Evolutionary conservation across 2,888 invertebrate species (phyloP), one percentile per base, ranked within the genome.

Genomic region (Thereva nobilitata): DNA sequence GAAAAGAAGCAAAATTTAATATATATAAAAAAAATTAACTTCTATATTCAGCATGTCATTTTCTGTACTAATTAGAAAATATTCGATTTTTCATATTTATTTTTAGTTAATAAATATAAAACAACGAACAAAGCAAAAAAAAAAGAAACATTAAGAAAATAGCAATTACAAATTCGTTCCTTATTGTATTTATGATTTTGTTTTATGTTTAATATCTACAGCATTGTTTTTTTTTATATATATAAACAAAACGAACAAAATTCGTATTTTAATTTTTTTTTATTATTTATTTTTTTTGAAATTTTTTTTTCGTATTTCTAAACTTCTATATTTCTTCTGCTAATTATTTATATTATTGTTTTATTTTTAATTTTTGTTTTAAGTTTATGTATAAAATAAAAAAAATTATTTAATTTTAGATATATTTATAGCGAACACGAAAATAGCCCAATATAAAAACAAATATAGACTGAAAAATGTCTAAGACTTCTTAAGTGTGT

Each of bases 401-500:
- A 50, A 41, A 23, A 40, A 61, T 50, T 50, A 61, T 61, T 61
- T 61, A 41, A 61, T 61, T 50, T 61, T 40, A 40, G 47, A 50
- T 47, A 61, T 61, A 61, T 61, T 61, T 50, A 61, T 61, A 61
- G 61, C 61, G 34, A 61, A 61, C 61, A 61, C 61, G 50, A 61
- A 61, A 61, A 61, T 61, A 61, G 50, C 50, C 38, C 35, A 47
- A 40, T 12, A n/a, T 42, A 6, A 61, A 40, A 50, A 47, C 47
- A 47, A 38, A 61, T 61, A 50, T n/a, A 61, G 50, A 61, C 50
- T 49, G 50, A 61, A 61, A 61, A 42, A 23, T 23, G 23, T 23
- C 23, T 23, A 23, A 23, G 23, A 23, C 23, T 23, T 61, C 35
- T 50, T 23, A 61, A 61, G 50, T 61, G 61, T 61, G 61, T 61